These are phyloP conservation scores for Clistopyga incitator DNA, from an alignment of 2,888 invertebrate species.

Conservation along the genomic window DNA sequence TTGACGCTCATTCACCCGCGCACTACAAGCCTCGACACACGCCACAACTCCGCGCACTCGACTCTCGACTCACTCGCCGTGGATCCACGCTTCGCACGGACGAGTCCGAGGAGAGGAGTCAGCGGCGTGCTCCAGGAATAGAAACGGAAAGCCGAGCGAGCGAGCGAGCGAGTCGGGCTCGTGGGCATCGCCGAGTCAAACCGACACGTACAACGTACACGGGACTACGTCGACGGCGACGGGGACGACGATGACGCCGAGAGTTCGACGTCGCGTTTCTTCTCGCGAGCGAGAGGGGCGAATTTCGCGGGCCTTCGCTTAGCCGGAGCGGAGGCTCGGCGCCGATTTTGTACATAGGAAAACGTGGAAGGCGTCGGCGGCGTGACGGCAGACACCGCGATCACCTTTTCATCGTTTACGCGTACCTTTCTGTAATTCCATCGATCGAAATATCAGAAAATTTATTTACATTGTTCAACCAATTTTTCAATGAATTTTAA, in stretches of 20 bases:
- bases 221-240: slow-evolving; percentile 5
- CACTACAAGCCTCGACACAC: slow-evolving; percentile 74
- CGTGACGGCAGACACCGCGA: neutral
- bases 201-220: slow-evolving; percentile 67
- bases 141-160: slow-evolving; percentile 73
- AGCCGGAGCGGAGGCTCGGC: slow-evolving; percentile 32
- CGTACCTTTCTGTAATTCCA: too few relatives aligned
- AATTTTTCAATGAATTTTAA: too few relatives aligned
- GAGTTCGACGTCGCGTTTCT: slow-evolving; percentile 37
- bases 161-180: slow-evolving; percentile 69
- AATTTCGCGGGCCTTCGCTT: slow-evolving; percentile 30
- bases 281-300: slow-evolving; percentile 25
- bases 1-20: slow-evolving; percentile 74
- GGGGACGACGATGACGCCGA: slow-evolving; percentile 18
- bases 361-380: slow-evolving; percentile 25
- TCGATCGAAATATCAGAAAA: too few relatives aligned
- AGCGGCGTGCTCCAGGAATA: slow-evolving; percentile 83
- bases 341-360: slow-evolving; percentile 50
- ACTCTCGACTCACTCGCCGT: slow-evolving; percentile 67
- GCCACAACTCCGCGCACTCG: slow-evolving; percentile 78
- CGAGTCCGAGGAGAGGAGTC: slow-evolving; percentile 80
- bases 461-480: too few relatives aligned
- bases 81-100: slow-evolving; percentile 69
- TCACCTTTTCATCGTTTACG: neutral
- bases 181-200: slow-evolving; percentile 58